Evolutionary conservation across 2,888 invertebrate species (phyloP).

Genomic region (Pseudeuparius sepicola): DNA sequence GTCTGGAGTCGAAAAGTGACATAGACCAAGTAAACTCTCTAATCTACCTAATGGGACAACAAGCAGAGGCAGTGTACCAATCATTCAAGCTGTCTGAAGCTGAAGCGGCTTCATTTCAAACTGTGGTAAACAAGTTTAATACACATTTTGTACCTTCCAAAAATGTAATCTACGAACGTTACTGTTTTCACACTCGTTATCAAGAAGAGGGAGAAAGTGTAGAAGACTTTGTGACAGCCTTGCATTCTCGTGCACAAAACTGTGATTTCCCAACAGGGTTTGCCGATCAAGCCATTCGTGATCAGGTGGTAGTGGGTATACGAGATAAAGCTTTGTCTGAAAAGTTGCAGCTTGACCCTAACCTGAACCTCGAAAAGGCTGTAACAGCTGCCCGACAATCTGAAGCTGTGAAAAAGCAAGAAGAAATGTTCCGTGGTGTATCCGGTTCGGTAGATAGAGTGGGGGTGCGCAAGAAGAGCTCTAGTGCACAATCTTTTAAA

Average conservation of each 20-base stretch:
- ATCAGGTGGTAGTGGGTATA: constrained; percentile 18
- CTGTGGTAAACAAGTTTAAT: constrained; percentile 10
- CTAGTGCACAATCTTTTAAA: too few relatives aligned
- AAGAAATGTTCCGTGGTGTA: constrained; percentile 10
- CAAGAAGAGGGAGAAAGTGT: constrained; percentile 15
- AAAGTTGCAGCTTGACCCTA: constrained; percentile 14
- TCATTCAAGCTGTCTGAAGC: constrained; percentile 11
- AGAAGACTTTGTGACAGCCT: constrained; percentile 14
- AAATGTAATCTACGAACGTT: constrained; percentile 15
- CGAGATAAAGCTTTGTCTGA: constrained; percentile 13
- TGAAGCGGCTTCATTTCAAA: constrained; percentile 3
- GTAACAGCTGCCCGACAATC: constrained; percentile 13
- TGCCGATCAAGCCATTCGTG: constrained; percentile 14
- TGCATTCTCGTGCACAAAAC: constrained; percentile 13
- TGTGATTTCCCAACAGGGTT: constrained; percentile 14
- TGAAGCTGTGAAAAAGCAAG: constrained; percentile 14
- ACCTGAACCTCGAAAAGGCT: constrained; percentile 14
- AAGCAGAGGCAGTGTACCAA: constrained; percentile 9
- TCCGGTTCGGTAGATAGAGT: neutral
- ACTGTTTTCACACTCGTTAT: constrained; percentile 14
- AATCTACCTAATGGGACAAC: constrained; percentile 11
- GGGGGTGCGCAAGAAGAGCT: constrained; percentile 1
- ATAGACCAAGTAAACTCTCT: constrained; percentile 9
- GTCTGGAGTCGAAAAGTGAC: constrained; percentile 8
- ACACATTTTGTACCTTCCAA: constrained; percentile 13